Evolutionary conservation across 1,140 invertebrate species (phyloP).

Genomic region (Cepaea nemoralis): DNA sequence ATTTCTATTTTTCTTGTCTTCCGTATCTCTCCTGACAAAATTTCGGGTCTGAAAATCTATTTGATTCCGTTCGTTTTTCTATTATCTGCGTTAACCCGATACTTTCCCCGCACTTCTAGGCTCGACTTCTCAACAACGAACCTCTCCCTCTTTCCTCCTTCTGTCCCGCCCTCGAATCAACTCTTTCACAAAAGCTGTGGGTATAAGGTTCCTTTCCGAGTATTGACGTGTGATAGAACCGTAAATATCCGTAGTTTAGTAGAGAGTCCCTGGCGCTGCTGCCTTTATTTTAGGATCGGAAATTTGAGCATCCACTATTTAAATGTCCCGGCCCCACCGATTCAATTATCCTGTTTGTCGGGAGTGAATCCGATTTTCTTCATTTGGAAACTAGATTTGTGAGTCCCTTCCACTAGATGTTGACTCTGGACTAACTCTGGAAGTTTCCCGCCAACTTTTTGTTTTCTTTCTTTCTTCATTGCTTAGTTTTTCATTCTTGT

Average conservation of each 20-base stretch:
- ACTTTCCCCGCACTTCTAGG: background rate
- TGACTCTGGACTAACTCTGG: no score
- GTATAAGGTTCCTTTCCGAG: background rate
- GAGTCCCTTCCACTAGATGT: no score
- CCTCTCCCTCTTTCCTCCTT: background rate
- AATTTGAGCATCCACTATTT: background rate
- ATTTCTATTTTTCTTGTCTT: background rate
- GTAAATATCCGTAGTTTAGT: background rate
- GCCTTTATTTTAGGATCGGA: background rate
- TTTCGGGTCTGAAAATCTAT: conserved; percentile 12
- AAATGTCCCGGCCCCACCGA: conserved; percentile 20
- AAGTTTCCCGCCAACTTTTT: no score
- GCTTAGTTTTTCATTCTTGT: no score
- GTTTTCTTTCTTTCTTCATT: no score
- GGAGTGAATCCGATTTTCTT: conserved; percentile 16
- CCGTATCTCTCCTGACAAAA: background rate
- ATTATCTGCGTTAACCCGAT: conserved; percentile 7
- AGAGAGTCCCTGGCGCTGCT: background rate
- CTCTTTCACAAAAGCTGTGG: background rate
- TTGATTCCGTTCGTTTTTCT: conserved; percentile 23
- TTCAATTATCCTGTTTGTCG: conserved; percentile 24
- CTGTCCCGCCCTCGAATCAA: conserved; percentile 10
- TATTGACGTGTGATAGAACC: conserved; percentile 15
- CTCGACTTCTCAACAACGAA: background rate
- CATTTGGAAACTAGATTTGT: background rate